Evolutionary conservation across 2,888 invertebrate genomes (phyloP).

Genomic region (Argyresthia goedartella): DNA sequence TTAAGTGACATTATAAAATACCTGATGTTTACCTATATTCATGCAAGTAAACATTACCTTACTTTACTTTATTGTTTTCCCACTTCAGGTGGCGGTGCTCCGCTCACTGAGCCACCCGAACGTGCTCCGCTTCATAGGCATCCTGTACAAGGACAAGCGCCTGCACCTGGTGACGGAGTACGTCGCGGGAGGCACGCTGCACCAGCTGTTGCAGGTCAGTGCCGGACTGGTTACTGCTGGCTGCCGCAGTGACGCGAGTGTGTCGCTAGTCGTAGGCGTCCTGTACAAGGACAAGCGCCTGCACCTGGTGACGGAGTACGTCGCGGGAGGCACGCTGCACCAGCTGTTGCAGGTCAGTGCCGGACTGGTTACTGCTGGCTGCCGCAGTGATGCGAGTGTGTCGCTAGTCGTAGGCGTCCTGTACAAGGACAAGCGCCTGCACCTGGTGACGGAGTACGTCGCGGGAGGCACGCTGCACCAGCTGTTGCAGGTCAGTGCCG

Average conservation of each 20-base stretch:
- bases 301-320: constrained; percentile 93
- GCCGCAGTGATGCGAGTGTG: constrained; percentile 79
- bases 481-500: constrained; percentile 77
- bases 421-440: constrained; percentile 91
- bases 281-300: constrained; percentile 92
- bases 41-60: too few relatives aligned
- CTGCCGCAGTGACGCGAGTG: constrained; percentile 76
- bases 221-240: too few relatives aligned
- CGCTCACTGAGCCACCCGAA: constrained; percentile 91
- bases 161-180: constrained; percentile 94
- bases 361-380: too few relatives aligned
- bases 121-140: constrained; percentile 92
- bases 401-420: constrained; percentile 92
- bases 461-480: constrained; percentile 92
- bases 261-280: constrained; percentile 92
- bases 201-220: constrained; percentile 81
- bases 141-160: constrained; percentile 92
- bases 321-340: constrained; percentile 91
- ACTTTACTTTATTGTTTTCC: constrained; percentile 3
- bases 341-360: constrained; percentile 80
- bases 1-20: too few relatives aligned
- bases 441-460: constrained; percentile 93
- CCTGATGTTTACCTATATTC: too few relatives aligned
- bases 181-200: constrained; percentile 91
- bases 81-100: constrained; percentile 84